Base-by-base conservation (phyloP, 2,113 vertebrate species). In the Pagrus major region DNA sequence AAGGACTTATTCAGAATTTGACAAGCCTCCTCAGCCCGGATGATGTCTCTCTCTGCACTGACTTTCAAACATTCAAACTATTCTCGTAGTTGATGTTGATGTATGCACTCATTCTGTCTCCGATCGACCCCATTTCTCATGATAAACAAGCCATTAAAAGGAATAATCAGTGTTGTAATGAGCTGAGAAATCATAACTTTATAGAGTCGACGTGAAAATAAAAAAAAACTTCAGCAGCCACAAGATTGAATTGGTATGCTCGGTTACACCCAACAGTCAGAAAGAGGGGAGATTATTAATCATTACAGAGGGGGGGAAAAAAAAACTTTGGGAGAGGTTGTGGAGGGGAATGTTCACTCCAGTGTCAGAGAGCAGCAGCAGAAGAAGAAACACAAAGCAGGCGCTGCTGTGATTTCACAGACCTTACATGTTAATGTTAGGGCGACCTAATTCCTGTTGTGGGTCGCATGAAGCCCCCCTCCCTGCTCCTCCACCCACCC, bases 391-490 rank as follows among this genome's bases (percentile, higher is more conserved):
- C 77, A 89, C 68, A 86, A 83, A 84, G 76, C 75, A 79, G 83
- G 41, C 56, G 76, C 76, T 80, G 76, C 76, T 80, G 86, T 87
- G 86, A 88, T 85, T 71, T 89, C 75, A 91, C 77, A 81, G 70
- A 80, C 35, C 65, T 76, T 70, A 83, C 76, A 74, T 78, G 84
- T 88, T 80, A 63, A 85, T 64, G 74, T 86, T 71, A n/a, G 74
- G 68, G 67, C 81, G 84, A 91, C 83, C 85, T 73, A 70, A 86
- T 87, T 91, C 78, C 88, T 86, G 85, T 69, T 86, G 81, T 80
- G 81, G 86, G 85, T 88, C 72, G 27, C 78, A 46, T 76, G 81
- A 66, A 81, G 18, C 14, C 71, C 77, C 54, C 72, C 64, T 12
- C 27, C 70, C 46, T 49, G 68, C 41, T 47, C 47, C 65, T 25